Evolutionary conservation across 2,888 invertebrate genomes (phyloP).

Genomic region (Nudaria mundana): DNA sequence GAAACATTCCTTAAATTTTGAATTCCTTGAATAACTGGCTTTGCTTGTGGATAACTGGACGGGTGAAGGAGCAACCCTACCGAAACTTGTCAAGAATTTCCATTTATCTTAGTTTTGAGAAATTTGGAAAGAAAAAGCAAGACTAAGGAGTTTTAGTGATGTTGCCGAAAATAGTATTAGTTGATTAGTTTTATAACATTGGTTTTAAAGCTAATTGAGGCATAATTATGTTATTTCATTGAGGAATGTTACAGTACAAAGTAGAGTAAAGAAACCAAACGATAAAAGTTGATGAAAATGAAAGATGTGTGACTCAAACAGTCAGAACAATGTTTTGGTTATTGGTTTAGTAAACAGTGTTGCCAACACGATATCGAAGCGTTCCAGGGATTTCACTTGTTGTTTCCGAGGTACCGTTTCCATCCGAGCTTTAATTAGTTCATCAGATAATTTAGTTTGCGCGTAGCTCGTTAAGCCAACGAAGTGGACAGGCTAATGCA

Average conservation of each 20-base stretch:
- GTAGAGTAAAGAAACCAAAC: too few species aligned
- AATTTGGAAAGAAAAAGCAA: slow-evolving; percentile 10
- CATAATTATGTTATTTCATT: too few species aligned
- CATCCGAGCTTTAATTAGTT: slow-evolving; percentile 62
- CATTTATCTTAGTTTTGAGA: slow-evolving; percentile 32
- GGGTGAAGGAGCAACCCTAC: slow-evolving; percentile 25
- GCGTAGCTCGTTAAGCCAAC: slow-evolving; percentile 60
- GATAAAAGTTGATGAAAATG: too few species aligned
- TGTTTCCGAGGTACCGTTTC: slow-evolving; percentile 48
- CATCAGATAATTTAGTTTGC: slow-evolving; percentile 70
- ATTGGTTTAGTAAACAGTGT: slow-evolving; percentile 10
- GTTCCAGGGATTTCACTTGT: slow-evolving; percentile 41
- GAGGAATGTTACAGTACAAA: too few species aligned
- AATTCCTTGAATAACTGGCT: slow-evolving; percentile 42
- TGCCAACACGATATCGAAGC: slow-evolving; percentile 17
- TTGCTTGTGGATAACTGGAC: slow-evolving; percentile 37
- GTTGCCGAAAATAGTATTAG: too few species aligned
- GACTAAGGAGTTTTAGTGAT: too few species aligned
- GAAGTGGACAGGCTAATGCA: slow-evolving; percentile 63
- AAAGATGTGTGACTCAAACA: too few species aligned
- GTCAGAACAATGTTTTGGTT: too few species aligned
- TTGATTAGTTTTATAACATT: too few species aligned
- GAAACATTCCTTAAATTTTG: slow-evolving; percentile 45
- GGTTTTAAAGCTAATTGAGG: too few species aligned
- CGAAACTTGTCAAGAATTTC: slow-evolving; percentile 38